Evolutionary conservation across 2,888 invertebrate genomes (phyloP).

Genomic region (Neoaliturus tenellus): DNA sequence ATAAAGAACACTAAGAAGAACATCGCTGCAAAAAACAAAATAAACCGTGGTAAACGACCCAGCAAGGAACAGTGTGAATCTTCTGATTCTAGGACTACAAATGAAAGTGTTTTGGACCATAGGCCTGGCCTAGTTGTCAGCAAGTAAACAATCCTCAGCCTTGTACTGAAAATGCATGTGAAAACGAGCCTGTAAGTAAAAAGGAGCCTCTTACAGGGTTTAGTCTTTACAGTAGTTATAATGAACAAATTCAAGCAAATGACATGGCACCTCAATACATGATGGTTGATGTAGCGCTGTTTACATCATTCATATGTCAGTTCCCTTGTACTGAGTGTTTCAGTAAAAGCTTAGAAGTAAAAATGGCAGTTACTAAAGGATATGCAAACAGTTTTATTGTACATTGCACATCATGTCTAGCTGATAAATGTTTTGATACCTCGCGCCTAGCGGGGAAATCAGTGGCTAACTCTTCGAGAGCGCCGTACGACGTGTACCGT

Average conservation of each 20-base stretch:
- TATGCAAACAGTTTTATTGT: conserved; percentile 1
- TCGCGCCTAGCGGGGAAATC: conserved; percentile 10
- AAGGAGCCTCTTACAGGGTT: conserved; percentile 13
- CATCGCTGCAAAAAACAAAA: neutral
- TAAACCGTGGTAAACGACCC: conserved; percentile 4
- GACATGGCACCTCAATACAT: neutral
- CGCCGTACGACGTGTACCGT: conserved; percentile 35
- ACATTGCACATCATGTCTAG: conserved; percentile 1
- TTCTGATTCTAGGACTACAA: neutral
- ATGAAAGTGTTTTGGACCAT: neutral
- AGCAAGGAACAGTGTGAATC: neutral
- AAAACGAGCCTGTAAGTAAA: neutral
- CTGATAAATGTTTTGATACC: conserved; percentile 12
- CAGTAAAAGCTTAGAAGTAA: conserved; percentile 17
- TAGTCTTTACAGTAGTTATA: conserved; percentile 6
- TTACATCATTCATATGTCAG: conserved; percentile 15
- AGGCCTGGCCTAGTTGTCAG: neutral
- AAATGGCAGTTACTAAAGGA: neutral
- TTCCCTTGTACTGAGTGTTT: conserved; percentile 48
- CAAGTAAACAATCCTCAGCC: neutral
- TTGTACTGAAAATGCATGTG: neutral
- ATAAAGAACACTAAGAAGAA: conserved; percentile 31
- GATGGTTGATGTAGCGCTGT: conserved; percentile 2
- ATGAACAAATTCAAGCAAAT: conserved; percentile 25
- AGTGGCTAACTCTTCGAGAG: neutral